Evolutionary conservation across 1,140 invertebrate genomes (phyloP), one percentile per base, ranked within the genome.

Genomic region (Colletes gigas): DNA sequence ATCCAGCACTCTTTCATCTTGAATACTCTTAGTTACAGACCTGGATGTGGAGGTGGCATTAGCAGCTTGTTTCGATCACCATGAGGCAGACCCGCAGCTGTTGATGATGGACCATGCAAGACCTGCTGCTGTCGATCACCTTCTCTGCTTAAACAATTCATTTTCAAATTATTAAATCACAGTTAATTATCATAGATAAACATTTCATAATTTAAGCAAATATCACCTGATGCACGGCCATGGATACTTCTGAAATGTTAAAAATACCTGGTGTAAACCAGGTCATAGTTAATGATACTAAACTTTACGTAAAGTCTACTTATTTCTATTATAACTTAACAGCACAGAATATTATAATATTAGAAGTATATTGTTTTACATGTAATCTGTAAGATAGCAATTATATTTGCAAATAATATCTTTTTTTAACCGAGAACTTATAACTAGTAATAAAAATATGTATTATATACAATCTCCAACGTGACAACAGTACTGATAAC

Each of bases 21-120:
- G 89, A 90, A 92, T 92, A 93, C 92, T 92, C 91, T 93, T 92
- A 93, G 90, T 91, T 93, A 93, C 93, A 93, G 92, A 93, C 93
- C 93, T 93, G 92, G 88, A 88, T 93, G 92, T 89, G 90, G 89
- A 90, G 91, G 89, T 91, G 93, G 92, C 90, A 93, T 93, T 88
- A 92, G 92, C 90, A 92, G 90, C 92, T 93, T 93, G 90, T 92
- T 91, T 91, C 90, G 86, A 87, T 92, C 91, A 87, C 89, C 90
- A 84, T 90, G 87, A 81, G 89, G 86, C 85, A 87, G 89, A 78
- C 83, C 91, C 62, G 88, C 84, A 88, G 90, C 88, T 80, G 88
- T 87, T 63, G 88, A 82, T 83, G 89, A 85, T 79, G 90, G 91
- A 73, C 89, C 89, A 57, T 92, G 92, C 82, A 92, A 89, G 83